Evolutionary conservation across 2,888 invertebrate genomes (phyloP), one percentile per base, ranked within the genome.

Genomic region (Pollenia amentaria): DNA sequence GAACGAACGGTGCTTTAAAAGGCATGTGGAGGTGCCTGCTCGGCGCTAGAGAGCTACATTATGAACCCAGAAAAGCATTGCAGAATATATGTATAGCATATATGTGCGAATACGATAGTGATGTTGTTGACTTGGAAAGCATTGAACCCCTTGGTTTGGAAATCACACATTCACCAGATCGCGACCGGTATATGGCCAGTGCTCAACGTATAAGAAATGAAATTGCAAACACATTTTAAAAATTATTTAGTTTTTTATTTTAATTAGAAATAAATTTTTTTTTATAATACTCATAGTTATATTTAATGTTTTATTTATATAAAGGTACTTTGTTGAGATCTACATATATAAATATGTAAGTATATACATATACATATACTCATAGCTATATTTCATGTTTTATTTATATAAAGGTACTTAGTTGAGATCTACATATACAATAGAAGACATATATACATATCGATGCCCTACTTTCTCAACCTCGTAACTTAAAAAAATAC

Each of bases 291-390:
- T n/a, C n/a, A n/a, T n/a, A n/a, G n/a, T n/a, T 48, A 11, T 14
- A n/a, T 48, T 48, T 14, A 3, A 48, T 48, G 11, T 48, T 14
- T 48, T 14, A 48, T 48, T 48, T 48, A 8, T 48, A 48, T 48
- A 48, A 48, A 48, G 48, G 48, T 14, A 48, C 48, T 48, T 48
- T 48, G 48, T 48, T 48, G 48, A 48, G 48, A 48, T 48, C 48
- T 21, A 21, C 21, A 21, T 21, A 21, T 21, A 21, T 21, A 21
- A 21, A 21, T 57, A 48, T 48, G 48, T 48, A 48, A 48, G 48
- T 48, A 48, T 48, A 14, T 48, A 48, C 1, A 48, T 14, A 10
- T 48, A 2, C 9, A 48, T 2, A 21, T 21, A n/a, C n/a, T n/a
- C n/a, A n/a, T n/a, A n/a, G n/a, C n/a, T n/a, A n/a, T n/a, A n/a